Base-by-base conservation (phyloP, 2,797 vertebrate species). In the Rhabdophis nuchalis region DNA sequence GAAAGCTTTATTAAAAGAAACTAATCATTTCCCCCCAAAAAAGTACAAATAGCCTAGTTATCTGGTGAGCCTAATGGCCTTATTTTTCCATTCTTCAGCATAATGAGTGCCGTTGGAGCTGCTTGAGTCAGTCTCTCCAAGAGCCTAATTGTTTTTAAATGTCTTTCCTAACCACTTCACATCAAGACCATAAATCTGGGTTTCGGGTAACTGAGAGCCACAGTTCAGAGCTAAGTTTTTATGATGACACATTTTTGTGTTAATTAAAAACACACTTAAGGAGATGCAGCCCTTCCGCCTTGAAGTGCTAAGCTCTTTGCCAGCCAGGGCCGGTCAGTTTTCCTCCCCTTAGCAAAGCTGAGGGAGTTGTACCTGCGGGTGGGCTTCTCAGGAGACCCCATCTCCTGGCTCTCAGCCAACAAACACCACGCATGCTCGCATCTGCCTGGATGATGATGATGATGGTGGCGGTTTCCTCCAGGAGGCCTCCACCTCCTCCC, bases 71-170 rank as follows among this genome's bases (percentile, higher is more conserved):
- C 88, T 94, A 96, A 96, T 94, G 95, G 96, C 95, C 96, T 96
- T 95, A 94, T 96, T 96, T 95, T 93, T 93, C 92, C 92, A 23
- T 94, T 95, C 95, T 94, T 93, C 90, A 52, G 93, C 91, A 88
- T 96, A 96, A 97, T 50, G 94, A 96, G 97, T 91, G 82, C 96
- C 93, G 94, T 92, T 95, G 4, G 94, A 96, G 96, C 95, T 88
- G 95, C 96, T 86, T 64, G 95, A 96, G 90, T 94, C 96, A 94
- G 94, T 97, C 94, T 96, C 96, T 93, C 95, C 14, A 0, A 87
- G 92, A 92, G 91, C 94, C 95, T 97, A 97, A 97, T 97, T 97
- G 97, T 96, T 97, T 98, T 97, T 96, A 96, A 97, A 97, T 96
- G 96, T 95, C 96, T 97, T 94, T 96, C 93, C 96, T 95, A 96